A percentile compares a stretch with the other conserved stretches of the same genome.
These are phyloP conservation scores for Heliconius charithonia DNA, from an alignment of 2,888 invertebrate species.

Conservation along the genomic window DNA sequence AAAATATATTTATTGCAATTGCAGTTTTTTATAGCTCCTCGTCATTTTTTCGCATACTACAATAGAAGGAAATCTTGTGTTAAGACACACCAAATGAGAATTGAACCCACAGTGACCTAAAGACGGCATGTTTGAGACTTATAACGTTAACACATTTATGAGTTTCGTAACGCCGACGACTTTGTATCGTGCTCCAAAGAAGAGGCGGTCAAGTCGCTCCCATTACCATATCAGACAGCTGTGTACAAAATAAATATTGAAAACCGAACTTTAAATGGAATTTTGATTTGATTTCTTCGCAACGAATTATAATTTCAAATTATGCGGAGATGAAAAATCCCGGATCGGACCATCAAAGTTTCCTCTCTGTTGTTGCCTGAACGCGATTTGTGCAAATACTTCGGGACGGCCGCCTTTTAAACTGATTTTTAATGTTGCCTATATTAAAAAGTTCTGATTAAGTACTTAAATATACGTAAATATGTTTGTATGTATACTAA, in stretches of 20 bases:
- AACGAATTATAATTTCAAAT: slow-evolving; percentile 81
- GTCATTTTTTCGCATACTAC: no score
- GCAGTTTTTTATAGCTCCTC: no score
- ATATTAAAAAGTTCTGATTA: slow-evolving; percentile 47
- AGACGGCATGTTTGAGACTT: no score
- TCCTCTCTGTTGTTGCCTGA: slow-evolving; percentile 55
- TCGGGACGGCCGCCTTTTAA: slow-evolving; percentile 68
- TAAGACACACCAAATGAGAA: no score
- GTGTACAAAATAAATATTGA: slow-evolving; percentile 76
- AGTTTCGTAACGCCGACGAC: neutral
- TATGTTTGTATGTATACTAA: neutral
- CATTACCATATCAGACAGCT: slow-evolving; percentile 63
- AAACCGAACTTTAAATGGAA: slow-evolving; percentile 81
- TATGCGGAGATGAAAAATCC: slow-evolving; percentile 80
- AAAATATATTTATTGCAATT: no score
- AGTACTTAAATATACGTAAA: slow-evolving; percentile 29
- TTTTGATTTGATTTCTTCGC: slow-evolving; percentile 82
- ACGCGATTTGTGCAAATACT: slow-evolving; percentile 58
- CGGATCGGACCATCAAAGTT: slow-evolving; percentile 78
- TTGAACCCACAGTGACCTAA: no score
- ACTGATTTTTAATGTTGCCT: slow-evolving; percentile 73
- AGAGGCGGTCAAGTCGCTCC: slow-evolving; percentile 42
- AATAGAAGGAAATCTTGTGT: no score
- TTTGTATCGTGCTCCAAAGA: neutral
- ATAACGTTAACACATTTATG: neutral